Conservation (phyloP, 2,113 vertebrate species). For the Petrocephalus zakoni region DNA sequence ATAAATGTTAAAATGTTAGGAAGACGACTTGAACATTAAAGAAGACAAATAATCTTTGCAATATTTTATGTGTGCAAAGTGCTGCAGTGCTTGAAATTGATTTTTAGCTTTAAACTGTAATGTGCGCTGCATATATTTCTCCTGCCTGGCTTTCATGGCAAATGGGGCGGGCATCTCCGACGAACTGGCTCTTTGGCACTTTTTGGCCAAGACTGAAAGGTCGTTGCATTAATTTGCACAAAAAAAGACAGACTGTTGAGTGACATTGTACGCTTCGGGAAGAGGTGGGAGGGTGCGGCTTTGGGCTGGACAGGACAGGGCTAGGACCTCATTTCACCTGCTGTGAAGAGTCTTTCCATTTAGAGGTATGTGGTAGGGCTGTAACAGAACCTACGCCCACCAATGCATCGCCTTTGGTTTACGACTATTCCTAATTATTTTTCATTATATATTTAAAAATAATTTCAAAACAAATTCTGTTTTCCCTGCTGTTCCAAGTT, state of each 20-base stretch:
- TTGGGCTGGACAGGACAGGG: neutral
- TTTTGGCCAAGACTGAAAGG: constrained; percentile 4
- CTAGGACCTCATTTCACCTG: neutral
- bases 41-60: neutral
- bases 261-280: neutral
- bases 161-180: neutral
- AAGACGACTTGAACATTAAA: constrained; percentile 6
- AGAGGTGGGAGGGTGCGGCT: neutral
- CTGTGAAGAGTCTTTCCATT: neutral
- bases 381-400: neutral
- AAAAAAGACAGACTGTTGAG: neutral
- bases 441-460: neutral
- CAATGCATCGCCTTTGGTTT: neutral
- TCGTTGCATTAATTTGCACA: neutral
- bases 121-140: neutral
- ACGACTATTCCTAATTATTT: neutral
- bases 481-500: neutral
- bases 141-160: neutral
- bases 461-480: neutral
- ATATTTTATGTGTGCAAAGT: neutral
- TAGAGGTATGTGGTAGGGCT: neutral
- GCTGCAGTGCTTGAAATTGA: neutral
- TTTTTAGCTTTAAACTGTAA: constrained; percentile 20
- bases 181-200: no score
- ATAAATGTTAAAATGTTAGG: neutral